Evolutionary conservation across 2,797 vertebrate genomes (phyloP).

Genomic region (Chrysocyon brachyurus): DNA sequence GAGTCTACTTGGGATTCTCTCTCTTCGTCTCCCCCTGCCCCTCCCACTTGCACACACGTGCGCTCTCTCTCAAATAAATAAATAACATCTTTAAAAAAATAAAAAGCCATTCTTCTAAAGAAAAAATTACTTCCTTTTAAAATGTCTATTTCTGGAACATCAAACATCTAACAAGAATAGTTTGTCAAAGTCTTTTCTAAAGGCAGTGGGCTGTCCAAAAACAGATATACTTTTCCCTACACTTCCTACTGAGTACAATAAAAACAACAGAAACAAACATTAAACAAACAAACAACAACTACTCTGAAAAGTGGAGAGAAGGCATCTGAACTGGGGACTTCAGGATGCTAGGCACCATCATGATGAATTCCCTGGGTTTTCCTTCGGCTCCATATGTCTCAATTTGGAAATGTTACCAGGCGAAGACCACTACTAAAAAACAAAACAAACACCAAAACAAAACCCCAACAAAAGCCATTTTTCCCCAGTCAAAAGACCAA

Average conservation of each 20-base stretch:
- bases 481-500: not conserved
- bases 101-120: conserved; percentile 16
- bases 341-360: not conserved
- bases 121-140: not conserved
- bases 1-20: not conserved
- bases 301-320: not conserved
- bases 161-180: not conserved
- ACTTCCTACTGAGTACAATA: not conserved
- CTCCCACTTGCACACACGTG: not conserved
- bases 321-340: not conserved
- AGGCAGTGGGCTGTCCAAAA: not conserved
- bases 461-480: not conserved
- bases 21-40: not conserved
- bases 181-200: not conserved
- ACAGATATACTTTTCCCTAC: not conserved
- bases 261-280: not conserved
- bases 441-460: not conserved
- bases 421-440: not conserved
- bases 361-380: not conserved
- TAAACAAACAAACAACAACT: not conserved
- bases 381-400: not conserved
- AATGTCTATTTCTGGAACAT: not conserved
- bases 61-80: not conserved
- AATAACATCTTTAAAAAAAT: not conserved
- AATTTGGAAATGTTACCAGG: not conserved